phyloP scores from a whole-genome alignment of 2,888 invertebrate genomes.

The Germaria angustata region DNA sequence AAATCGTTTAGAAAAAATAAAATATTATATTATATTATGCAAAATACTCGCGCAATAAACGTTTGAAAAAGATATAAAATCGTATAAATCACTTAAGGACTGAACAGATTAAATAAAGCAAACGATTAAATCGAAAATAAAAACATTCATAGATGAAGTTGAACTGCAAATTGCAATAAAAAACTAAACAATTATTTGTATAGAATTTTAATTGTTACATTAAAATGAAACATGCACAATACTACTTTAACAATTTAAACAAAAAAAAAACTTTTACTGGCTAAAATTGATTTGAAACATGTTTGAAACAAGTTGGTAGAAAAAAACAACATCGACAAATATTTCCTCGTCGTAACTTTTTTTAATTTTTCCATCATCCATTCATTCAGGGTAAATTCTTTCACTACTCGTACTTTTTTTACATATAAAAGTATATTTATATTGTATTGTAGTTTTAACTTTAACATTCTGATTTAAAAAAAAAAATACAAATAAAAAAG shows the following conservation, averaged over 20 bases:
- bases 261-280: background rate
- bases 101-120: background rate
- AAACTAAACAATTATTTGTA: slow-evolving; percentile 40
- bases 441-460: slow-evolving; percentile 26
- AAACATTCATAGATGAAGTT: background rate
- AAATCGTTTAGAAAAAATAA: background rate
- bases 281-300: slow-evolving; percentile 13
- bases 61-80: background rate
- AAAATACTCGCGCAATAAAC: slow-evolving; percentile 13
- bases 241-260: background rate
- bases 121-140: too few relatives aligned
- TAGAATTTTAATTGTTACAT: slow-evolving; percentile 49
- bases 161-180: slow-evolving; percentile 23
- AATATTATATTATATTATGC: too few relatives aligned
- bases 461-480: slow-evolving; percentile 27
- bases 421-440: background rate
- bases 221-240: slow-evolving; percentile 47
- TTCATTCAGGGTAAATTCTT: slow-evolving; percentile 50
- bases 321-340: background rate
- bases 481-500: background rate
- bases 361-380: background rate
- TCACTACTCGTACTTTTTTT: slow-evolving; percentile 8
- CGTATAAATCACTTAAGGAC: slow-evolving; percentile 24
- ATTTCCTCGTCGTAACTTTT: background rate
- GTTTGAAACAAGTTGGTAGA: slow-evolving; percentile 17